These are phyloP conservation scores for Rhineura floridana DNA, from an alignment of 2,113 vertebrate species.

Conservation along the genomic window DNA sequence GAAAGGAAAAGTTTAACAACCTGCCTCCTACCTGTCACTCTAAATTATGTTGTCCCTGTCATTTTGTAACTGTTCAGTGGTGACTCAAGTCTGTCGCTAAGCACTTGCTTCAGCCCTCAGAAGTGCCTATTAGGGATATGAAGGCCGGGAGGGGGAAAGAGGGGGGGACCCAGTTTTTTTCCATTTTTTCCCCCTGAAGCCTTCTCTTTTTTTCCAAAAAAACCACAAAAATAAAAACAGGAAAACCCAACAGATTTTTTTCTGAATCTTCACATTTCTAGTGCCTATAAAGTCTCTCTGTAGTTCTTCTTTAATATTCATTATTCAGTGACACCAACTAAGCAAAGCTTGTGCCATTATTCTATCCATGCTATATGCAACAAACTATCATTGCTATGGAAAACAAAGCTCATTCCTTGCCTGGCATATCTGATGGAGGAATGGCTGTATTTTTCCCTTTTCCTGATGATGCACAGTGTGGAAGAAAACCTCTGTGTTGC, in stretches of 20 bases:
- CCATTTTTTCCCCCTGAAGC: no score
- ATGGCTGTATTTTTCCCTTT: neutral
- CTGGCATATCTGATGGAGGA: neutral
- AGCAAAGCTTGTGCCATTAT: slow-evolving; percentile 3
- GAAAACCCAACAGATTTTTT: no score
- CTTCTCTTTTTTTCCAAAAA: no score
- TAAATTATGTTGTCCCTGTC: neutral
- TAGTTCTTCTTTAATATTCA: neutral
- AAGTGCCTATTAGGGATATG: neutral
- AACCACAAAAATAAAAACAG: no score
- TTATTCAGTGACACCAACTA: neutral
- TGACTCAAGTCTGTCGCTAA: neutral
- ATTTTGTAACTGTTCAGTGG: neutral
- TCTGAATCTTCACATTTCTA: no score
- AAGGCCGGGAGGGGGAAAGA: no score
- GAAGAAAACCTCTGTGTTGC: neutral
- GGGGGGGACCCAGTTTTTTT: no score
- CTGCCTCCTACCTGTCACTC: neutral
- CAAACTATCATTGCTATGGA: neutral
- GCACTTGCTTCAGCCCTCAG: no score
- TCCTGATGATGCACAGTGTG: neutral
- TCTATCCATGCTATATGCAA: neutral
- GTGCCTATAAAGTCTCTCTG: no score
- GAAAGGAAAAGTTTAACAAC: neutral
- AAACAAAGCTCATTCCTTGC: slow-evolving; percentile 18